phyloP scores from a whole-genome alignment of 2,113 vertebrate species.

The Melanotaenia duboulayi region DNA sequence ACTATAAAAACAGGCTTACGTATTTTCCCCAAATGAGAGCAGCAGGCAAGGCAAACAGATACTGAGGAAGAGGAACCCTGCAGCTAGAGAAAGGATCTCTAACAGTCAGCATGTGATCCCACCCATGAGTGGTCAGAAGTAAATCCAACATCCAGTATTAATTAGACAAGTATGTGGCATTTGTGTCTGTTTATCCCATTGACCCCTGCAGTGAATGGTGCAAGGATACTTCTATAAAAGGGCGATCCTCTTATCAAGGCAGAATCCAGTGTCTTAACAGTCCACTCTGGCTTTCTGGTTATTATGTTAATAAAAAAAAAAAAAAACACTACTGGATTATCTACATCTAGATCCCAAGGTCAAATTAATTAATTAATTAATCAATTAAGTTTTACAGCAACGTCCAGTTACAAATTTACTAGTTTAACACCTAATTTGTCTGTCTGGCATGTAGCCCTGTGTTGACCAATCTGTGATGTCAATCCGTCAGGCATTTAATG shows the following conservation, averaged over 20 bases:
- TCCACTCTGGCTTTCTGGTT: slow-evolving; percentile 14
- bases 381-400: slow-evolving; percentile 15
- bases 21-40: not conserved
- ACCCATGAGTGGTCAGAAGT: slow-evolving; percentile 40
- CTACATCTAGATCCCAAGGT: slow-evolving; percentile 5
- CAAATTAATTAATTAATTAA: no score
- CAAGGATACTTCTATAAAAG: slow-evolving; percentile 41
- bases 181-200: slow-evolving; percentile 31
- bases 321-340: slow-evolving; percentile 15
- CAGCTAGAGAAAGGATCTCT: slow-evolving; percentile 38
- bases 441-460: slow-evolving; percentile 21
- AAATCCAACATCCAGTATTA: slow-evolving; percentile 43
- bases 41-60: slow-evolving; percentile 1
- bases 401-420: slow-evolving; percentile 38
- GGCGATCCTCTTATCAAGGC: slow-evolving; percentile 69
- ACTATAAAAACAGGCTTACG: no score
- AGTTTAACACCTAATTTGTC: slow-evolving; percentile 22
- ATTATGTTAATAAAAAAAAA: slow-evolving; percentile 16
- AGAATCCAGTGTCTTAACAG: slow-evolving; percentile 16
- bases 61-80: slow-evolving; percentile 21
- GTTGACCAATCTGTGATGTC: slow-evolving; percentile 63
- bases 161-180: slow-evolving; percentile 46
- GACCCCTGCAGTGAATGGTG: slow-evolving; percentile 37
- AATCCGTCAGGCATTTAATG: slow-evolving; percentile 53
- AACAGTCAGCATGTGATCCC: slow-evolving; percentile 49